phyloP scores from a whole-genome alignment of 2,888 invertebrate species.

The Lomographa bimaculata region DNA sequence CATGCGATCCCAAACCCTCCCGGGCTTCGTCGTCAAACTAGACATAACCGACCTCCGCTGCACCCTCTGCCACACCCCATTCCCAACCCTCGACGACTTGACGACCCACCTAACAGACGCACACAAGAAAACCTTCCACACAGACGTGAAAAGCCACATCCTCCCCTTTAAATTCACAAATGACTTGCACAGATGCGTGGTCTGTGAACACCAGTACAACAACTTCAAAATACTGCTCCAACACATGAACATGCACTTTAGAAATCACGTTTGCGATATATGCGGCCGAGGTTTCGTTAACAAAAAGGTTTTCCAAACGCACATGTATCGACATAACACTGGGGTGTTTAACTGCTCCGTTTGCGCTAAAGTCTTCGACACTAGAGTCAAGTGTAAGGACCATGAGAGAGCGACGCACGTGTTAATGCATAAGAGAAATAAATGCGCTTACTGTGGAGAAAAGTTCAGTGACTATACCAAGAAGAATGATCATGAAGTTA shows the following conservation, averaged over 20 bases:
- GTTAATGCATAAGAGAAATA: conserved; percentile 44
- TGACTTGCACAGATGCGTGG: conserved; percentile 36
- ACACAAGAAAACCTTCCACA: conserved; percentile 42
- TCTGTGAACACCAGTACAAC: conserved; percentile 42
- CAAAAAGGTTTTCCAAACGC: conserved; percentile 45
- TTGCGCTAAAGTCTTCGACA: conserved; percentile 52
- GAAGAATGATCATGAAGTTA: conserved; percentile 62
- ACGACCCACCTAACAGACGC: conserved; percentile 40
- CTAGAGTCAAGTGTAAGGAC: conserved; percentile 45
- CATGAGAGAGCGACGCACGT: conserved; percentile 53
- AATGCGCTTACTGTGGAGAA: conserved; percentile 58
- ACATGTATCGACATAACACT: conserved; percentile 56
- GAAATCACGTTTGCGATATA: conserved; percentile 73
- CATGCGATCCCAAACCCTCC: conserved; percentile 33
- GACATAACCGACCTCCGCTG: conserved; percentile 54
- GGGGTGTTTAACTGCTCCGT: conserved; percentile 48
- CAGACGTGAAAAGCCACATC: conserved; percentile 46
- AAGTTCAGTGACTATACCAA: conserved; percentile 66
- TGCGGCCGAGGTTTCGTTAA: conserved; percentile 74
- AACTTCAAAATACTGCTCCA: conserved; percentile 54
- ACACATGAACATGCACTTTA: conserved; percentile 62
- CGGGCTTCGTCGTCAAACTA: conserved; percentile 48
- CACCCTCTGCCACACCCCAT: conserved; percentile 39
- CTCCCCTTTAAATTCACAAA: conserved; percentile 52
- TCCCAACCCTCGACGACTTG: conserved; percentile 38